Percentiles rank a stretch among this genome's conserved stretches.
Evolutionary conservation across 2,888 invertebrate species (phyloP).

Genomic region (Mythimna impura): DNA sequence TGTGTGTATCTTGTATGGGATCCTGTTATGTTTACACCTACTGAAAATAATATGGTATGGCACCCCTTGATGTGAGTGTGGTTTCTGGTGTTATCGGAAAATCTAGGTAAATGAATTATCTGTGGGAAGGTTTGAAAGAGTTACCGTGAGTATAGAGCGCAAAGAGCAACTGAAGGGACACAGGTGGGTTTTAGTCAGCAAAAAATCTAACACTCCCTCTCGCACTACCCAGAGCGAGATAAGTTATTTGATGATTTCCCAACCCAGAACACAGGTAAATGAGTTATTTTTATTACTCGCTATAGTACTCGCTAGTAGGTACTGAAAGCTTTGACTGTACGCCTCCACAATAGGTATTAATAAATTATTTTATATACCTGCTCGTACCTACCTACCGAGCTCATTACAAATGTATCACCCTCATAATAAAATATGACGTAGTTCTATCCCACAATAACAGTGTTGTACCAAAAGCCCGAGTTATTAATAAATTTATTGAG

Average conservation of each 20-base stretch:
- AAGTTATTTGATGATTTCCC: too few species aligned
- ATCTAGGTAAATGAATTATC: not conserved
- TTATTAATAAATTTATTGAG: constrained; percentile 32
- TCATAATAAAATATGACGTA: constrained; percentile 29
- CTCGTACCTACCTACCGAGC: not conserved
- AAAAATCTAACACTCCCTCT: too few species aligned
- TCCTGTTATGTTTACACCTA: not conserved
- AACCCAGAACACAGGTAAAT: not conserved
- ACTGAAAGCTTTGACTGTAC: not conserved
- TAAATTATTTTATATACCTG: constrained; percentile 9
- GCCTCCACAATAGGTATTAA: not conserved
- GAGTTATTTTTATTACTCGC: not conserved
- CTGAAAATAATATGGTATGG: not conserved
- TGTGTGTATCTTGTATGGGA: not conserved
- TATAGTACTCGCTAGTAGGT: too few species aligned
- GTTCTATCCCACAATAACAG: constrained; percentile 27
- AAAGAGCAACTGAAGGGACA: too few species aligned
- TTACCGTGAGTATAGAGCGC: too few species aligned
- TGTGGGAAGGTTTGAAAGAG: too few species aligned
- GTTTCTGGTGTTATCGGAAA: not conserved
- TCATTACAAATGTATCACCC: constrained; percentile 26
- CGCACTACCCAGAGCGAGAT: too few species aligned
- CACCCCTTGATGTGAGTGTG: not conserved
- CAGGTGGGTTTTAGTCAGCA: too few species aligned
- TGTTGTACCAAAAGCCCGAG: constrained; percentile 17